phyloP scores from a whole-genome alignment of 1,140 invertebrate species.

The Leptopilina clavipes region DNA sequence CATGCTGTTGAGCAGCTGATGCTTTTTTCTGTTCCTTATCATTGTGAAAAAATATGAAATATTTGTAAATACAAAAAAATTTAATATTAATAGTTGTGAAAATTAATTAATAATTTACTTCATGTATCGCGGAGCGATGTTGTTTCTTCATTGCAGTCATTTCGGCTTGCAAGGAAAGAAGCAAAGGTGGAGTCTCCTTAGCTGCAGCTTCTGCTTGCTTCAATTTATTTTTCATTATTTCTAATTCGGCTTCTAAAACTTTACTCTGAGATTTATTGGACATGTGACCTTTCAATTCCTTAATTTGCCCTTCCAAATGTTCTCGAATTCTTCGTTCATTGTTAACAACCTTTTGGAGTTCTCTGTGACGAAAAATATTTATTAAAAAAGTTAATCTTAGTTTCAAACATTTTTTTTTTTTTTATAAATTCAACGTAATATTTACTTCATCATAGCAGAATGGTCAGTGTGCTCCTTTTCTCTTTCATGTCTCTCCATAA shows the following conservation, averaged over 20 bases:
- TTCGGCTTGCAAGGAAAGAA: conserved; percentile 83
- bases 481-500: conserved; percentile 84
- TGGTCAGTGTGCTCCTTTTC: conserved; percentile 87
- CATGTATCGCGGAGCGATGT: conserved; percentile 79
- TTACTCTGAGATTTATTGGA: conserved; percentile 76
- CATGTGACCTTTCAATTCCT: conserved; percentile 74
- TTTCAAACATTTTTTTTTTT: no score
- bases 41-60: conserved; percentile 47
- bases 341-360: conserved; percentile 80
- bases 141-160: conserved; percentile 83
- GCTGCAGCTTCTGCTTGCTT: conserved; percentile 77
- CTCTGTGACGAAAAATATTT: conserved; percentile 65
- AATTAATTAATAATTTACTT: conserved; percentile 66
- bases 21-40: conserved; percentile 80
- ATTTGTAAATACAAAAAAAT: no score
- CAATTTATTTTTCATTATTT: conserved; percentile 79
- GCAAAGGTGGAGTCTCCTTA: conserved; percentile 78
- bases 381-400: no score
- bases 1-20: conserved; percentile 80
- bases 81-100: conserved; percentile 38
- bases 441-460: conserved; percentile 79
- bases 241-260: conserved; percentile 79
- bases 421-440: conserved; percentile 30
- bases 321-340: conserved; percentile 79
- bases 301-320: conserved; percentile 77